phyloP scores from a whole-genome alignment of 2,113 vertebrate genomes.

The Naja naja region DNA sequence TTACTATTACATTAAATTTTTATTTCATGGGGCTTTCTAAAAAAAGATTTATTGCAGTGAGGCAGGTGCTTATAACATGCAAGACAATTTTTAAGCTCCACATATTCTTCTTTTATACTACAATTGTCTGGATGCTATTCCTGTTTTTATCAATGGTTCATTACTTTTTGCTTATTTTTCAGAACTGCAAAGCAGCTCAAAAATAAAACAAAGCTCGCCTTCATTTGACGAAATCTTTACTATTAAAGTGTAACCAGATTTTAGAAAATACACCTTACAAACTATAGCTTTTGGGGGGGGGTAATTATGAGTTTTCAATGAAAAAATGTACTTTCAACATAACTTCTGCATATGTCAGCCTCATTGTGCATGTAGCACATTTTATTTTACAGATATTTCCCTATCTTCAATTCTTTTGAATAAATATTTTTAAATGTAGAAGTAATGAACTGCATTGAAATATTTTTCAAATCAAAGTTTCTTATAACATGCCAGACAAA shows the following conservation, averaged over 20 bases:
- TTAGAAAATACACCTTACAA: neutral
- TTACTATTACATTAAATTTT: neutral
- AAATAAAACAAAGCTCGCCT: neutral
- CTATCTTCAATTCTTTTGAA: neutral
- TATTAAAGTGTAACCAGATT: neutral
- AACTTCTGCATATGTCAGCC: neutral
- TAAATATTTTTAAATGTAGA: neutral
- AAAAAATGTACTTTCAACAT: neutral
- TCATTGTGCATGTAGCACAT: neutral
- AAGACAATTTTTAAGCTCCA: neutral
- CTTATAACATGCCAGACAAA: neutral
- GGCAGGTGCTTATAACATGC: neutral
- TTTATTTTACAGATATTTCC: neutral
- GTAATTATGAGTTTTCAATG: neutral
- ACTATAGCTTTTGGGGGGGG: neutral
- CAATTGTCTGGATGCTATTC: neutral
- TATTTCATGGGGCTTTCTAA: neutral
- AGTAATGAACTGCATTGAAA: neutral
- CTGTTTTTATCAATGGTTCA: constrained; percentile 1
- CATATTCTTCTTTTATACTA: neutral
- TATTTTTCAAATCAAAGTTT: neutral
- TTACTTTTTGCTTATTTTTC: constrained; percentile 9
- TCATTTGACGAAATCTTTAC: neutral
- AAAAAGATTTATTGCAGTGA: neutral
- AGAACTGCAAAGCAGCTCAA: constrained; percentile 8